A percentile compares a stretch with the other conserved stretches of the same genome.
These are phyloP conservation scores for Trachurus trachurus DNA, from an alignment of 2,797 vertebrate genomes.

Conservation along the genomic window DNA sequence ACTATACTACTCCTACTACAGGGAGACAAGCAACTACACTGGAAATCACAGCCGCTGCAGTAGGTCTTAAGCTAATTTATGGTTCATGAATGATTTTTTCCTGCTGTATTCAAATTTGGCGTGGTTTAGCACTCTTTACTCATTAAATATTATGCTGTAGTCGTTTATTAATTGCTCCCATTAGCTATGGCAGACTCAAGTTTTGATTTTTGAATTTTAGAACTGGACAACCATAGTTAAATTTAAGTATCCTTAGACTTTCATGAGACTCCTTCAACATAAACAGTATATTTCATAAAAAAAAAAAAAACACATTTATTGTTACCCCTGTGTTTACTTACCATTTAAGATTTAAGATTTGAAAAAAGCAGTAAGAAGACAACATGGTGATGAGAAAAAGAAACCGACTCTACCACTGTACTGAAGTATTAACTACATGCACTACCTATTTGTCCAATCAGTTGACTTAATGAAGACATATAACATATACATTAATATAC, in stretches of 20 bases:
- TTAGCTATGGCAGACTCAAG: background rate
- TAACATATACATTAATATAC: background rate
- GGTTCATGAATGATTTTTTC: slow-evolving; percentile 49
- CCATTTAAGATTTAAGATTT: background rate
- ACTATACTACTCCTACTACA: background rate
- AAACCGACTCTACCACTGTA: background rate
- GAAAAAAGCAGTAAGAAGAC: background rate
- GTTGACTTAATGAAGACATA: background rate
- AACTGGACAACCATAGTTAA: background rate
- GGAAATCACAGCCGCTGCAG: slow-evolving; percentile 29
- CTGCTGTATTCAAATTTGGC: slow-evolving; percentile 41
- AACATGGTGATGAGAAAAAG: background rate
- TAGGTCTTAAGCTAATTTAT: slow-evolving; percentile 28
- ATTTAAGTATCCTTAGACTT: background rate
- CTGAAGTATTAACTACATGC: background rate
- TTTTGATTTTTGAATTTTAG: background rate
- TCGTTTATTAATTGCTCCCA: slow-evolving; percentile 5
- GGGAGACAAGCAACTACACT: slow-evolving; percentile 22
- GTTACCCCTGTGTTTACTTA: background rate
- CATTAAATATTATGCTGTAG: background rate
- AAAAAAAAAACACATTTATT: background rate
- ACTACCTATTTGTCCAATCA: background rate
- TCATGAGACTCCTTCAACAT: background rate
- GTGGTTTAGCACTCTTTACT: slow-evolving; percentile 34
- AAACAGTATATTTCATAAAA: background rate